Base-by-base conservation (phyloP, 2,113 vertebrate species). In the Cavia aperea region DNA sequence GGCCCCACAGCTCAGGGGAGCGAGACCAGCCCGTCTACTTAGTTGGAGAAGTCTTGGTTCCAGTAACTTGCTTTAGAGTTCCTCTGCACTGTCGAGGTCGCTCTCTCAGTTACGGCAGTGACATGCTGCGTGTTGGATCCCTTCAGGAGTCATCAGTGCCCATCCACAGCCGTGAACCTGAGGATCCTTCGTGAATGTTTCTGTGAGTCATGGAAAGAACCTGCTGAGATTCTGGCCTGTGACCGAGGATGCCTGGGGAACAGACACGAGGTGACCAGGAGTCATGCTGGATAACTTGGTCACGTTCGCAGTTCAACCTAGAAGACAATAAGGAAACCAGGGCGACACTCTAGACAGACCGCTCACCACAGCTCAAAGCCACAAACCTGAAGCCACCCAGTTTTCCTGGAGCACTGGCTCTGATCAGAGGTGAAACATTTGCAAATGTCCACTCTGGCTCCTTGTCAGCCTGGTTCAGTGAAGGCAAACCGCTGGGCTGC, bases 21-120 rank as follows among this genome's bases (percentile, higher is more conserved):
- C 46, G 1, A 8, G 4, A 3, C 10, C 33, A 29, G 15, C 31
- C 14, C 5, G 33, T 15, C 60, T 7, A 23, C 26, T 26, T n/a
- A 23, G 54, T 63, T 18, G 58, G 87, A 2, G 73, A n/a, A 24
- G 46, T n/a, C 58, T 36, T 75, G 39, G 39, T 29, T 75, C 43
- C 7, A 4, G n/a, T 56, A 23, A n/a, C 70, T 46, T 33, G 54
- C 56, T 62, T 24, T 62, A 21, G 39, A 29, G 56, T 26, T 5
- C 36, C 73, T 78, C 16, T 58, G 46, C 4, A 13, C 46, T 1
- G 33, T 13, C 10, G 23, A 7, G 9, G 43, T 11, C 29, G 9
- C 26, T 19, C 23, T 26, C 86, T 26, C 13, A n/a, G 60, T 54
- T 2, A 29, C 9, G 19, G 26, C 23, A 33, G 49, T 12, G 8